A percentile compares a stretch with the other conserved stretches of the same genome.
Evolutionary conservation across 2,797 vertebrate genomes (phyloP).

Genomic region (Percopsis omiscomaycus): DNA sequence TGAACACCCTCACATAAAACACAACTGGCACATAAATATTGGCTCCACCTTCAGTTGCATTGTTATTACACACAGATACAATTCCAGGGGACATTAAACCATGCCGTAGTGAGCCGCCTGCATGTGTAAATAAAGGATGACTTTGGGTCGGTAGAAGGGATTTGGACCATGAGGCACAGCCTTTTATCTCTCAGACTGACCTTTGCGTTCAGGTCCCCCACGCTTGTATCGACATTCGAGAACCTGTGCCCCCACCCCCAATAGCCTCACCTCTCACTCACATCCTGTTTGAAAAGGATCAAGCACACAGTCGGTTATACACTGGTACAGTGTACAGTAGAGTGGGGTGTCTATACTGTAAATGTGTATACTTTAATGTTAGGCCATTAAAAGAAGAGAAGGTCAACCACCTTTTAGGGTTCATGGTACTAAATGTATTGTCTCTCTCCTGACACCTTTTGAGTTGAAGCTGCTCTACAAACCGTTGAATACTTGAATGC

Average conservation of each 20-base stretch:
- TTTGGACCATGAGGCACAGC: slow-evolving; percentile 24
- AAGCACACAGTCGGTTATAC: slow-evolving; percentile 16
- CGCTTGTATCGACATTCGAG: slow-evolving; percentile 64
- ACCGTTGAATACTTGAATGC: no score
- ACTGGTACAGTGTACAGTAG: not conserved
- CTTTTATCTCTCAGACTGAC: slow-evolving; percentile 66
- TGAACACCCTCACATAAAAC: not conserved
- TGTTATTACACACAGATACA: slow-evolving; percentile 3
- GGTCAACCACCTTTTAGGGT: no score
- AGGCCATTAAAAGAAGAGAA: no score
- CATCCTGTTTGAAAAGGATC: slow-evolving; percentile 60
- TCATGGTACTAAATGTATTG: no score
- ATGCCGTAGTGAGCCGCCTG: slow-evolving; percentile 22
- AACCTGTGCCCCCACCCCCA: slow-evolving; percentile 65
- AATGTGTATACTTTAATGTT: no score
- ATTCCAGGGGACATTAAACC: slow-evolving; percentile 24
- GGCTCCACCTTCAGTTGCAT: not conserved
- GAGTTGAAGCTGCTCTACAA: no score
- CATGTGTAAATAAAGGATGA: slow-evolving; percentile 61
- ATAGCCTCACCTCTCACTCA: slow-evolving; percentile 56
- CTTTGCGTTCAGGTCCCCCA: slow-evolving; percentile 68
- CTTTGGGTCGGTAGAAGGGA: slow-evolving; percentile 44
- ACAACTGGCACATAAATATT: not conserved
- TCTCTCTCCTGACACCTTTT: no score
- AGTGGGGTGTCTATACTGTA: no score